Percentiles rank a stretch among this genome's conserved stretches.
Evolutionary conservation across 2,113 vertebrate genomes (phyloP).

Genomic region (Psettodes erumei): DNA sequence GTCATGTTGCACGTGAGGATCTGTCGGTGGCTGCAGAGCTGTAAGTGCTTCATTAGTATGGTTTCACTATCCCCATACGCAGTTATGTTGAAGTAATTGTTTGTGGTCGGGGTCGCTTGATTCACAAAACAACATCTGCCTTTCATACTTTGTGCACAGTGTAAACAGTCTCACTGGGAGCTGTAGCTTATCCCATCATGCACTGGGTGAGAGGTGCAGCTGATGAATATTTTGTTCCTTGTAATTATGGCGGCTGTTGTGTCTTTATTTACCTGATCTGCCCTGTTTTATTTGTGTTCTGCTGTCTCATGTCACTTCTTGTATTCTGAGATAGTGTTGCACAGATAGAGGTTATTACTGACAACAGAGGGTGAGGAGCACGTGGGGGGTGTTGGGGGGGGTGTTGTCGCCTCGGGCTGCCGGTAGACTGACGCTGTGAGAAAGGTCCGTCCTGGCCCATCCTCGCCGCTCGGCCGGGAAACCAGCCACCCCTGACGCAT

Average conservation of each 20-base stretch:
- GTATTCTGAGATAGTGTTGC: not conserved
- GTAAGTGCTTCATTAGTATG: too few species aligned
- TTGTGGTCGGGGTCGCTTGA: too few species aligned
- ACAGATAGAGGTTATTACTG: conserved; percentile 28
- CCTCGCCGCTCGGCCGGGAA: conserved; percentile 47
- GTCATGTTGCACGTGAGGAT: too few species aligned
- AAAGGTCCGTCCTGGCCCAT: conserved; percentile 50
- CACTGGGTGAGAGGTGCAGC: not conserved
- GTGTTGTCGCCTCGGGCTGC: conserved; percentile 67
- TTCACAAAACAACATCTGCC: too few species aligned
- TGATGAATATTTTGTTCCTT: not conserved
- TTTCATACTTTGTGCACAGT: too few species aligned
- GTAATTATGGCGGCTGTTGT: not conserved
- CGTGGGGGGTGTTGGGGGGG: conserved; percentile 23
- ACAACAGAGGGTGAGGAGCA: conserved; percentile 13
- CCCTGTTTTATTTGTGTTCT: not conserved
- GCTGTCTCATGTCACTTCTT: not conserved
- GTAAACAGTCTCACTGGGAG: not conserved
- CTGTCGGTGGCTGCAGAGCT: too few species aligned
- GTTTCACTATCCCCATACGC: too few species aligned
- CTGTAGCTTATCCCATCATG: not conserved
- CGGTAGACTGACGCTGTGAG: conserved; percentile 45
- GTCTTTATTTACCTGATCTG: not conserved
- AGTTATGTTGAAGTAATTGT: too few species aligned
- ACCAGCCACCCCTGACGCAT: conserved; percentile 76